Evolutionary conservation across 2,797 vertebrate genomes (phyloP), one percentile per base, ranked within the genome.

Genomic region (Schizopygopsis malacanthus): DNA sequence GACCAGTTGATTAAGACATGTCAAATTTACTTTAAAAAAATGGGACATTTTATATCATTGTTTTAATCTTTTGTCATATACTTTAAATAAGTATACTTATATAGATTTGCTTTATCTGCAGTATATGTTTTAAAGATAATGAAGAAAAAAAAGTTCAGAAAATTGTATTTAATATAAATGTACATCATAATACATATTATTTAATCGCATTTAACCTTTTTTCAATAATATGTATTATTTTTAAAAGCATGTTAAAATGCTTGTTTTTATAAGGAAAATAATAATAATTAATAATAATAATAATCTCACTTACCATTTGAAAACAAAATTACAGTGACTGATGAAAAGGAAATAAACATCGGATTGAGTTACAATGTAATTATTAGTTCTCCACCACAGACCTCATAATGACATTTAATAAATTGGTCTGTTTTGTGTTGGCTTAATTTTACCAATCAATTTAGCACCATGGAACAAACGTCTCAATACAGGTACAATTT

Each of bases 401-500:
- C 37, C 3, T 41, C 47, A 83, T 39, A 67, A 84, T 67, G 22
- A 78, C n/a, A 61, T 47, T 18, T 37, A 61, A 69, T 47, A 25
- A 73, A 39, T 59, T 22, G 33, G 2, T 73, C 28, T 73, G 25
- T 71, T 59, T 71, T 61, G 28, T 43, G 41, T 72, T 79, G 22
- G n/a, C 25, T 28, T 65, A 56, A 79, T 81, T 43, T 16, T 16
- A 20, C 16, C 52, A 54, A 88, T 71, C 67, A 79, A 45, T 52
- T 56, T 33, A 39, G 12, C 41, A 22, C 41, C 65, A 52, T 25
- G 33, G 1, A 69, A 39, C 15, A 41, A 33, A 81, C 28, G 13
- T 70, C 70, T 81, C 45, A 84, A 81, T 45, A 63, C 86, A 75
- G 81, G 25, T 72, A 63, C 41, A 84, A 67, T 84, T 79, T 75